Percentiles rank a stretch among this genome's conserved stretches.
These are phyloP conservation scores for Tenthredo notha DNA, from an alignment of 2,888 invertebrate genomes.

Conservation along the genomic window DNA sequence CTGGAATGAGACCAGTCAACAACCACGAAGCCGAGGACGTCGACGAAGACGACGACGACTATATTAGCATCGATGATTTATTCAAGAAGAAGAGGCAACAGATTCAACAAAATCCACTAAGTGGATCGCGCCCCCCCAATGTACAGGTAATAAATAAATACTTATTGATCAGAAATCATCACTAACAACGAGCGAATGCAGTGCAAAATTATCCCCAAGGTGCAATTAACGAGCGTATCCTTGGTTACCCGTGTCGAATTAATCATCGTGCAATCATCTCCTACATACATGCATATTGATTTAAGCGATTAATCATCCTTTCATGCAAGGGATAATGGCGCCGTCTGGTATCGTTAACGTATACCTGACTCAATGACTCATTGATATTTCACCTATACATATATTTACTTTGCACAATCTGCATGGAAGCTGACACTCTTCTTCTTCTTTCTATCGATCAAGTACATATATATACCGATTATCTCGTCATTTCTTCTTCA, in stretches of 20 bases:
- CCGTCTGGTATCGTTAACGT: neutral
- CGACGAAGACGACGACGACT: constrained; percentile 38
- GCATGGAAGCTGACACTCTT: neutral
- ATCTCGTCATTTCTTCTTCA: neutral
- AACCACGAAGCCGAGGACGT: constrained; percentile 17
- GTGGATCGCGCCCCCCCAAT: neutral
- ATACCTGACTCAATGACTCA: neutral
- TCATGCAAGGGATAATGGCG: constrained; percentile 8
- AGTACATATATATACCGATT: neutral
- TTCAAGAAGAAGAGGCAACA: constrained; percentile 45
- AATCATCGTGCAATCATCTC: neutral
- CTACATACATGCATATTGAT: neutral
- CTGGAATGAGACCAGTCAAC: constrained; percentile 4
- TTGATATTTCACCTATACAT: neutral
- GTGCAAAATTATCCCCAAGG: neutral
- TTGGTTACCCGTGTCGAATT: constrained; percentile 6
- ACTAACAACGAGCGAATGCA: neutral
- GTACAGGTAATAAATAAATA: constrained; percentile 4
- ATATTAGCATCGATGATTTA: constrained; percentile 48
- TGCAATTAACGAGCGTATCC: constrained; percentile 19
- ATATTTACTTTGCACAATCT: neutral
- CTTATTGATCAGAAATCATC: neutral
- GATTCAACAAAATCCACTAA: constrained; percentile 23
- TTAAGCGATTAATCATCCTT: constrained; percentile 14
- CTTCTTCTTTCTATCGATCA: neutral